Percentiles rank a stretch among this genome's conserved stretches.
These are phyloP conservation scores for Etheostoma perlongum DNA, from an alignment of 2,797 vertebrate species.

Conservation along the genomic window DNA sequence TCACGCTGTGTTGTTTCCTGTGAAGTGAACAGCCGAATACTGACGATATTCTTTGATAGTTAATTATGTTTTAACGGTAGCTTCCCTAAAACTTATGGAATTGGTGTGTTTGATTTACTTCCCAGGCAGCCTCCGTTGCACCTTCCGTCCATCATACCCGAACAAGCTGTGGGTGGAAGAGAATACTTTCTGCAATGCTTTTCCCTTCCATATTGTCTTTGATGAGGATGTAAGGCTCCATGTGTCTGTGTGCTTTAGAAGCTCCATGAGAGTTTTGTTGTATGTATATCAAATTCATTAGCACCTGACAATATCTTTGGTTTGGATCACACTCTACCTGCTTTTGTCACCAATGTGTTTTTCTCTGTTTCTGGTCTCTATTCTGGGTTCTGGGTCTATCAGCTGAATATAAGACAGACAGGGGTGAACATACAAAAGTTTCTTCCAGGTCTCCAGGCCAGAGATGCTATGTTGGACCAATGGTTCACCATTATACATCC, in stretches of 20 bases:
- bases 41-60: too few relatives aligned
- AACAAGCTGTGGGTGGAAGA: slow-evolving; percentile 82
- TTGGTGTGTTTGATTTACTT: slow-evolving; percentile 1
- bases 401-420: slow-evolving; percentile 84
- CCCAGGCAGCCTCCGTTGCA: slow-evolving; percentile 64
- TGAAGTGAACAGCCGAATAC: too few relatives aligned
- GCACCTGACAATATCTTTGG: neutral
- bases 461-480: slow-evolving; percentile 73
- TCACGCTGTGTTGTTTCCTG: too few relatives aligned
- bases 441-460: slow-evolving; percentile 77
- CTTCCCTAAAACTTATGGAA: too few relatives aligned
- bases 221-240: slow-evolving; percentile 79
- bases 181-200: slow-evolving; percentile 82
- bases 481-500: slow-evolving; percentile 85
- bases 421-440: slow-evolving; percentile 88
- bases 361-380: neutral
- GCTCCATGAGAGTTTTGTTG: too few relatives aligned
- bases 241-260: neutral
- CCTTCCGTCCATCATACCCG: slow-evolving; percentile 81
- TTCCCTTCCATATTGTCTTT: slow-evolving; percentile 87
- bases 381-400: neutral
- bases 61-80: too few relatives aligned
- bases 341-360: neutral
- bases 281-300: neutral
- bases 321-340: neutral